A percentile compares a stretch with the other conserved stretches of the same genome.
Conservation (phyloP, 2,888 invertebrate genomes). For the Caenorhabditis angaria region DNA sequence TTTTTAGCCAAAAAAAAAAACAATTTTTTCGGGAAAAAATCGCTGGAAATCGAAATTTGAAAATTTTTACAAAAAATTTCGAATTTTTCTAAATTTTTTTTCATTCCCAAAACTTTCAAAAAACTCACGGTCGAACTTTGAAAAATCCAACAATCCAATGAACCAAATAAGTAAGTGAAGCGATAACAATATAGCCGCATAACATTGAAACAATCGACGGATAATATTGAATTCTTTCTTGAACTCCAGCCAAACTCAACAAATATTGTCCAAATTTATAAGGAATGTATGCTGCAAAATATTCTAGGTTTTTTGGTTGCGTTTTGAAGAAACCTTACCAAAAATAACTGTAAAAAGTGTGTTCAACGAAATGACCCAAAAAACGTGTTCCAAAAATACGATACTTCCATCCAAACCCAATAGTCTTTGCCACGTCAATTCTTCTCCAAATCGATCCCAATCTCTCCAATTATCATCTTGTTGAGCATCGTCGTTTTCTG, state of each 20-base stretch:
- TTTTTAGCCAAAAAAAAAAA: too few species aligned
- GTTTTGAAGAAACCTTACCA: conserved; percentile 74
- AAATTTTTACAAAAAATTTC: too few species aligned
- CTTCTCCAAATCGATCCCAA: conserved; percentile 80
- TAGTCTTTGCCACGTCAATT: conserved; percentile 86
- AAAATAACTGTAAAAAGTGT: conserved; percentile 95
- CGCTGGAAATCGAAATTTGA: too few species aligned
- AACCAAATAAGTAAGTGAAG: conserved; percentile 82
- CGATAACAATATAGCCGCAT: conserved; percentile 85
- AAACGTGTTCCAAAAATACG: conserved; percentile 96
- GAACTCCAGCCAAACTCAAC: conserved; percentile 80
- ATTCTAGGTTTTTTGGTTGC: neutral
- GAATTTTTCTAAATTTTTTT: conserved; percentile 5
- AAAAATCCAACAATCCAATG: conserved; percentile 86
- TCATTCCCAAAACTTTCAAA: too few species aligned
- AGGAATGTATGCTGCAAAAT: conserved; percentile 84
- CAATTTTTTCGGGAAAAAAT: too few species aligned
- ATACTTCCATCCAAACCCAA: conserved; percentile 91
- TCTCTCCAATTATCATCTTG: conserved; percentile 68
- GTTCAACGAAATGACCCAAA: conserved; percentile 97
- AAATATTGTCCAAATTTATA: conserved; percentile 91
- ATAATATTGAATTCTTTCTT: conserved; percentile 77
- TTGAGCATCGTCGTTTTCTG: conserved; percentile 28
- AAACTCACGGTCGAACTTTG: conserved; percentile 81
- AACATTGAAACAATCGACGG: conserved; percentile 73